Conservation (phyloP, 2,888 invertebrate species). For the Bimastos eiseni region DNA sequence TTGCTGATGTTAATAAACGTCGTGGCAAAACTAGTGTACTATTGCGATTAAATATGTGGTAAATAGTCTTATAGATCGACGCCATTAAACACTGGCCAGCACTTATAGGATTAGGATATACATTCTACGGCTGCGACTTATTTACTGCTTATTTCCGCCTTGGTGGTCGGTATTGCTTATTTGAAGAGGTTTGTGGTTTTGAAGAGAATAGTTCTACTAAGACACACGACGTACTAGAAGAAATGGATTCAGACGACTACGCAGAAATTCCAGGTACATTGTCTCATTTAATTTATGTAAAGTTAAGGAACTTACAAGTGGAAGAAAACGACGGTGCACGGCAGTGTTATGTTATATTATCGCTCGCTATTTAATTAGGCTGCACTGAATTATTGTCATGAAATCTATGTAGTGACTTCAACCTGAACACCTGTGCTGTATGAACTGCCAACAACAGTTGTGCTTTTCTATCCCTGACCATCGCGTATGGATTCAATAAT, state of each 20-base stretch:
- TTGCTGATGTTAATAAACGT: no score
- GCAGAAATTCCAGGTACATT: slow-evolving; percentile 16
- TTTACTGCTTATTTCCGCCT: not conserved
- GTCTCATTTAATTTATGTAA: not conserved
- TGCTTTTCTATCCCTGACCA: no score
- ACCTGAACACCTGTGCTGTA: no score
- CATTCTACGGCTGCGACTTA: not conserved
- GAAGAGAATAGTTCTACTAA: not conserved
- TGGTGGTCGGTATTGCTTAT: not conserved
- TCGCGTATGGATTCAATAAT: no score
- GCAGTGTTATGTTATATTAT: not conserved
- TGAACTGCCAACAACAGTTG: no score
- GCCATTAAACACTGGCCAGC: not conserved
- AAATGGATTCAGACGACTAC: slow-evolving; percentile 17
- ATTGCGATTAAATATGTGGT: not conserved
- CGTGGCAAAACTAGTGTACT: no score
- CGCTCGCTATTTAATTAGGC: not conserved
- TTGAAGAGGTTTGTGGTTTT: not conserved
- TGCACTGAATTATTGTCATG: no score
- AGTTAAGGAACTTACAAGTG: no score
- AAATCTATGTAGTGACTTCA: not conserved
- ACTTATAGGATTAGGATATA: not conserved
- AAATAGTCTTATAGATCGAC: no score
- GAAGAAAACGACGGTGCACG: no score
- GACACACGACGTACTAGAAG: not conserved